Percentiles rank a stretch among this genome's conserved stretches.
Conservation (phyloP, 2,888 invertebrate species). For the Anticlea derivata region DNA sequence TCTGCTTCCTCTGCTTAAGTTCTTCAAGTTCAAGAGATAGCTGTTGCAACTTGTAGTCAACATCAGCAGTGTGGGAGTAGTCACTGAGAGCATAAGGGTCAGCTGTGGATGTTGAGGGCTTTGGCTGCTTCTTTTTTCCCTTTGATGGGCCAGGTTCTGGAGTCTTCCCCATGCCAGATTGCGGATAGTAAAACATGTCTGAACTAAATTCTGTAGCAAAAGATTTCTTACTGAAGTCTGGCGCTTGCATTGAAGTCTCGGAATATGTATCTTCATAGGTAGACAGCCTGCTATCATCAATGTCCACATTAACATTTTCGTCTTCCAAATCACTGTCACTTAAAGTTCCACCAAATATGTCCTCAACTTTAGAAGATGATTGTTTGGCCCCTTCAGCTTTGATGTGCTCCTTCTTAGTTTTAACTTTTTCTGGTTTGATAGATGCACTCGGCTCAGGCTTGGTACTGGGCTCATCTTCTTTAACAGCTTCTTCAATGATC, state of each 20-base stretch:
- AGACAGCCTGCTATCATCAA: conserved; percentile 91
- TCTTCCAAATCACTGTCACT: conserved; percentile 94
- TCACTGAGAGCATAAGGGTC: conserved; percentile 20
- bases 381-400: conserved; percentile 56
- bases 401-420: conserved; percentile 55
- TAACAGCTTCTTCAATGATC: conserved; percentile 90
- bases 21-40: conserved; percentile 90
- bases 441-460: conserved; percentile 56
- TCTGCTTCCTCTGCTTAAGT: conserved; percentile 88
- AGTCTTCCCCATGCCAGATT: conserved; percentile 45
- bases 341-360: conserved; percentile 96
- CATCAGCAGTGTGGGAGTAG: conserved; percentile 25
- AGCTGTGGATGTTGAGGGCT: conserved; percentile 34
- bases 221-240: conserved; percentile 48
- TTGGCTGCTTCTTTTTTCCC: conserved; percentile 40
- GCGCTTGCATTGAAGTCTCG: conserved; percentile 79
- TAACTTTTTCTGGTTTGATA: conserved; percentile 72
- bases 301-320: conserved; percentile 90
- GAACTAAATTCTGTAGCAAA: conserved; percentile 65
- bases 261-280: conserved; percentile 90
- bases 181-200: conserved; percentile 60
- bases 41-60: conserved; percentile 85
- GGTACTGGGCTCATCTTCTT: conserved; percentile 90
- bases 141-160: conserved; percentile 37
- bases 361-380: conserved; percentile 77